phyloP scores from a whole-genome alignment of 2,888 invertebrate genomes.

The Oscheius sp. region DNA sequence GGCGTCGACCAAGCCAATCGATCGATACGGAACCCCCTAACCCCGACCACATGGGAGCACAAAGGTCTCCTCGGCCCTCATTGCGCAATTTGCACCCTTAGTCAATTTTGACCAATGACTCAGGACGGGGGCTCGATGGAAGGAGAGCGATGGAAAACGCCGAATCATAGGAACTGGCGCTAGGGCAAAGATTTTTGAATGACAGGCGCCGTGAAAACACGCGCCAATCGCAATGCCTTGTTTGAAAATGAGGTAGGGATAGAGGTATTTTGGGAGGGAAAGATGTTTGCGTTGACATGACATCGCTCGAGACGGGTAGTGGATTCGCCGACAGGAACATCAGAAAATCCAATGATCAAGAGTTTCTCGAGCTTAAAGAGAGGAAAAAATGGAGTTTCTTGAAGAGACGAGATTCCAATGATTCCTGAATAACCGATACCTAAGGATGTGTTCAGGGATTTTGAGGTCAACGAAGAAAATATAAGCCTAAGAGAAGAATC shows the following conservation, averaged over 20 bases:
- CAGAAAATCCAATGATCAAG: too few species aligned
- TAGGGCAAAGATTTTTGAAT: neutral
- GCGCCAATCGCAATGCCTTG: neutral
- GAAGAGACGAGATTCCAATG: too few species aligned
- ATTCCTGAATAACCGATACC: too few species aligned
- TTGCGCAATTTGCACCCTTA: slow-evolving; percentile 22
- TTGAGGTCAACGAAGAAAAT: too few species aligned
- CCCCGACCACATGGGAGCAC: slow-evolving; percentile 10
- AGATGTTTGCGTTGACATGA: too few species aligned
- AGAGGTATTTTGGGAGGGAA: too few species aligned
- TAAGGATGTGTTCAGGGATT: too few species aligned
- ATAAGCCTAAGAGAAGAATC: too few species aligned
- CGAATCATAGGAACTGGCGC: neutral
- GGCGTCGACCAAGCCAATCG: slow-evolving; percentile 25
- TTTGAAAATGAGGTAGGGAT: neutral
- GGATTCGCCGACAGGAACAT: too few species aligned
- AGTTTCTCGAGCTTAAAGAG: too few species aligned
- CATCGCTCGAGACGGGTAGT: too few species aligned
- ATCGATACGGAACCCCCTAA: slow-evolving; percentile 27
- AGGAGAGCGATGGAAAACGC: neutral
- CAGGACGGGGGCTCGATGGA: neutral
- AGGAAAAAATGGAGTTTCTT: too few species aligned
- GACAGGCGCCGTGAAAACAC: neutral
- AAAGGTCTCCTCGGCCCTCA: neutral
- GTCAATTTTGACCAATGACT: neutral